Base-by-base conservation (phyloP, 2,797 vertebrate genomes). In the Sandelia bainsii region DNA sequence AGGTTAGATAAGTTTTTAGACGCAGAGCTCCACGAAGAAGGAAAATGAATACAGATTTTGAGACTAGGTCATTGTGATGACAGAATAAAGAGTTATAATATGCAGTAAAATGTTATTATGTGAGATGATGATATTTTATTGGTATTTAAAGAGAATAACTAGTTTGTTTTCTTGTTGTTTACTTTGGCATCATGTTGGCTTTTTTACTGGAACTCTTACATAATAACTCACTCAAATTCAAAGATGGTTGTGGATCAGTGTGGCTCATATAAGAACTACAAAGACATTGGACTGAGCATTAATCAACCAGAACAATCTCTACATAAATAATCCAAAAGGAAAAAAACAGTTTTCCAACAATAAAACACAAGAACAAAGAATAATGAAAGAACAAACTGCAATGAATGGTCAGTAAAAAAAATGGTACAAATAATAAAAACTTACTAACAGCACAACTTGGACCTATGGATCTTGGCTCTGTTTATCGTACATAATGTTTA, bases 181-280 rank as follows among this genome's bases (percentile, higher is more conserved):
- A 75, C 0, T 9, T 16, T 72, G 42, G 13, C 9, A 37, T 52
- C 0, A 17, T 27, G 52, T 14, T 49, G 32, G 17, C 32, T 23
- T 13, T 16, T 69, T 69, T 20, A 57, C 27, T 61, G 54, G 7
- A 51, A 65, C 44, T 62, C 64, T 67, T 62, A 67, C 34, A 79
- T 40, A 76, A 65, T 65, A 78, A 70, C 62, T 69, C 34, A n/a
- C 48, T n/a, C n/a, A 3, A 63, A 22, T 72, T 14, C 20, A 29
- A 56, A 13, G n/a, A 58, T 32, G 3, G 32, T 1, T 50, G 10
- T 57, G 37, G 10, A 8, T 5, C 11, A 64, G 0, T 13, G 9
- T 0, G 3, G 51, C n/a, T 48, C 45, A 52, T 5, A 14, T 12
- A 25, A 49, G 16, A 1, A 13, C 10, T 1, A 42, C 1, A 23